A percentile compares a stretch with the other conserved stretches of the same genome.
phyloP scores from a whole-genome alignment of 2,797 vertebrate genomes.

The Dipus sagitta region DNA sequence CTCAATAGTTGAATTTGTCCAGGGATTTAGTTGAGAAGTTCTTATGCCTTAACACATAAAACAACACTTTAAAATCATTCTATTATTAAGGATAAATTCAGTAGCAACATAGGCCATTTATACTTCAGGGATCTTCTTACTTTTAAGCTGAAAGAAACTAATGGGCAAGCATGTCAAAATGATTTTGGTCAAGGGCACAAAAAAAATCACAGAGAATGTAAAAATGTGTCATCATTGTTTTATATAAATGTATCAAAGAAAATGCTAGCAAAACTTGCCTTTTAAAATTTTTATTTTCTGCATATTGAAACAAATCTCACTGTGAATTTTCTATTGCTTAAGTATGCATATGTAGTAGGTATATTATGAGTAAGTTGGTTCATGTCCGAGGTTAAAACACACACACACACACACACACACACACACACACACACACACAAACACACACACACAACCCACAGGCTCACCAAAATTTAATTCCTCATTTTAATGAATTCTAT shows the following conservation, averaged over 20 bases:
- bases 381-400: not conserved
- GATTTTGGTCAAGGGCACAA: not conserved
- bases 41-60: not conserved
- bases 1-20: slow-evolving; percentile 22
- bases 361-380: not conserved
- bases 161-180: not conserved
- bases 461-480: not conserved
- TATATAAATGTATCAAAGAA: slow-evolving; percentile 13
- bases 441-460: too few relatives aligned
- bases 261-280: not conserved
- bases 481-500: slow-evolving; percentile 28
- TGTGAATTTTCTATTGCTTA: not conserved
- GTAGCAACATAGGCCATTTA: not conserved
- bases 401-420: too few relatives aligned
- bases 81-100: not conserved
- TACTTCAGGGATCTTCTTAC: not conserved
- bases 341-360: not conserved
- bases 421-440: too few relatives aligned
- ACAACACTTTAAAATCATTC: slow-evolving; percentile 1
- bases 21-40: not conserved
- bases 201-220: not conserved
- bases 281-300: not conserved
- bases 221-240: not conserved
- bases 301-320: not conserved
- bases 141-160: slow-evolving; percentile 50